Percentiles rank a stretch among this genome's conserved stretches.
Evolutionary conservation across 2,888 invertebrate genomes (phyloP).

Genomic region (Caenorhabditis angaria): DNA sequence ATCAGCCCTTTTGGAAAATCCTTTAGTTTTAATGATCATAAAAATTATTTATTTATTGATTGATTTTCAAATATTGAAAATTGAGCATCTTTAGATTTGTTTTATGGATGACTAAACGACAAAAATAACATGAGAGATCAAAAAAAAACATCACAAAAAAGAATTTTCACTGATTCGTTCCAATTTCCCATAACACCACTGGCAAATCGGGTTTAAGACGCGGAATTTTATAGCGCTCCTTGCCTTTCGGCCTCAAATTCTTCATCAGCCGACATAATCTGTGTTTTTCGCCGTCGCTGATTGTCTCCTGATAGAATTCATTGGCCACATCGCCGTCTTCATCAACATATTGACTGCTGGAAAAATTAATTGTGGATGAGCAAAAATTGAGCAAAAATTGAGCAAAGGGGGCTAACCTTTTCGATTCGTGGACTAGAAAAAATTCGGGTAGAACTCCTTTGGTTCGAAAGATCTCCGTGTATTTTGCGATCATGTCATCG

Average conservation of each 20-base stretch:
- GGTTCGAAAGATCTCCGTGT: slow-evolving; percentile 42
- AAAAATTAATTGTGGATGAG: slow-evolving; percentile 34
- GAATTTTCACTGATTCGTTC: too few species aligned
- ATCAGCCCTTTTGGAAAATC: too few species aligned
- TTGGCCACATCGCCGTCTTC: slow-evolving; percentile 77
- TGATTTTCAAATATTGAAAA: too few species aligned
- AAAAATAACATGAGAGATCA: too few species aligned
- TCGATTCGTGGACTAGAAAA: slow-evolving; percentile 47
- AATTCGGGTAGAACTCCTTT: slow-evolving; percentile 50
- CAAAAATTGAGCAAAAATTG: background rate
- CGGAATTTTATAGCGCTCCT: slow-evolving; percentile 49
- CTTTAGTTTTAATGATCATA: too few species aligned
- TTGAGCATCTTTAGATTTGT: too few species aligned
- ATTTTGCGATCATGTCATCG: slow-evolving; percentile 35
- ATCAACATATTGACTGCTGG: slow-evolving; percentile 76
- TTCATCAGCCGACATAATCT: slow-evolving; percentile 35
- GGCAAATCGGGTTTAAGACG: slow-evolving; percentile 50
- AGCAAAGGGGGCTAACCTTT: slow-evolving; percentile 26
- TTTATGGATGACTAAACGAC: too few species aligned
- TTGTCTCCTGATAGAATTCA: slow-evolving; percentile 76
- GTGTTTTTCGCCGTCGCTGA: slow-evolving; percentile 39
- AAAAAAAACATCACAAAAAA: too few species aligned
- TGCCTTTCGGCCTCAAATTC: slow-evolving; percentile 47
- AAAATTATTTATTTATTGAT: too few species aligned
- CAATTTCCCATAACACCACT: slow-evolving; percentile 49